Percentiles rank a stretch among this genome's conserved stretches.
Conservation (phyloP, 2,113 vertebrate species). For the Cyanoderma ruficeps region DNA sequence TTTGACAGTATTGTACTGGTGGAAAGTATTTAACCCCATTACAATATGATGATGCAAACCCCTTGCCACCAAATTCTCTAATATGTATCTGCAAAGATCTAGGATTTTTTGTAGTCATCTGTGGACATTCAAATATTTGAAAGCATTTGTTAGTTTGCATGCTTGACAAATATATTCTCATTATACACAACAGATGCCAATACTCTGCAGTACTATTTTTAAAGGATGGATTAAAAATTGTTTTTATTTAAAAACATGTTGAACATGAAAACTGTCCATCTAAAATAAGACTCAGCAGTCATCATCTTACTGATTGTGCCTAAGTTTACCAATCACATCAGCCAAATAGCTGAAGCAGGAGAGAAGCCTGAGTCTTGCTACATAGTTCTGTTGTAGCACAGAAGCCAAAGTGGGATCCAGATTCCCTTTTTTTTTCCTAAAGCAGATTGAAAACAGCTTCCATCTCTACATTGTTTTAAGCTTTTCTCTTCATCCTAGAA, state of each 20-base stretch:
- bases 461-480: background rate
- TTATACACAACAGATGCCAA: slow-evolving; percentile 49
- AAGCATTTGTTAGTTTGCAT: slow-evolving; percentile 41
- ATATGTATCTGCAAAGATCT: background rate
- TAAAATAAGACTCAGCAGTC: slow-evolving; percentile 54
- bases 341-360: background rate
- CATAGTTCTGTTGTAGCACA: background rate
- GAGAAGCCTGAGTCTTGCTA: background rate
- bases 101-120: background rate
- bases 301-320: slow-evolving; percentile 21
- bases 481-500: background rate
- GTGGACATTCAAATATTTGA: background rate
- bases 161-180: slow-evolving; percentile 25
- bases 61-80: background rate
- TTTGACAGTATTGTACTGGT: background rate
- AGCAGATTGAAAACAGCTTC: background rate
- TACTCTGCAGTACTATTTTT: slow-evolving; percentile 57
- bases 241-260: slow-evolving; percentile 59
- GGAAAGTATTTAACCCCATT: background rate
- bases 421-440: background rate
- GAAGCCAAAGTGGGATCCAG: background rate
- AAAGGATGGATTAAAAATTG: slow-evolving; percentile 53
- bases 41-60: background rate
- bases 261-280: slow-evolving; percentile 57
- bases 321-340: slow-evolving; percentile 48